phyloP scores from a whole-genome alignment of 2,888 invertebrate species.

The Melikaiella ostensackeni region DNA sequence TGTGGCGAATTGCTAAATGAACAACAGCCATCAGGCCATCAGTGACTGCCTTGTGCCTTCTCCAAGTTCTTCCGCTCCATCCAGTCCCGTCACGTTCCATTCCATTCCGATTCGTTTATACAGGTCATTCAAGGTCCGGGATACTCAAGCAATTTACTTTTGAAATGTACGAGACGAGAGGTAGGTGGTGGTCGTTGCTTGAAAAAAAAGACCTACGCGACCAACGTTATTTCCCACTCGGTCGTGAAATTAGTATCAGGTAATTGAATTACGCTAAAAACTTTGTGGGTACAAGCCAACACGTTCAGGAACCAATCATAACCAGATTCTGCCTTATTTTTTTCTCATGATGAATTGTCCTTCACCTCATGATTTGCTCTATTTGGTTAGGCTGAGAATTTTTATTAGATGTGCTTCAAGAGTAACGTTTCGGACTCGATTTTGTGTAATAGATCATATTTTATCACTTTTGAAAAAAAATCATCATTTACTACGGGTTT shows the following conservation, averaged over 20 bases:
- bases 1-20: slow-evolving; percentile 44
- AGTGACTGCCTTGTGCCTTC: slow-evolving; percentile 28
- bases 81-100: slow-evolving; percentile 40
- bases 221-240: slow-evolving; percentile 28
- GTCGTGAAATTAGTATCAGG: slow-evolving; percentile 26
- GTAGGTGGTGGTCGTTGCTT: slow-evolving; percentile 10
- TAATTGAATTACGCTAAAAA: slow-evolving; percentile 39
- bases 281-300: background rate
- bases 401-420: too few relatives aligned
- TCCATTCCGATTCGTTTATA: slow-evolving; percentile 42
- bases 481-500: too few relatives aligned
- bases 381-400: background rate
- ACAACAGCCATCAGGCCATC: slow-evolving; percentile 40
- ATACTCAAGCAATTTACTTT: slow-evolving; percentile 42
- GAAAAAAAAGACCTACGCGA: slow-evolving; percentile 28
- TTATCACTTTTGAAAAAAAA: too few relatives aligned
- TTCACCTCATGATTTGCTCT: background rate
- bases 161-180: slow-evolving; percentile 28
- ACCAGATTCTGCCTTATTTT: background rate
- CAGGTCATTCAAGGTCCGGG: slow-evolving; percentile 39
- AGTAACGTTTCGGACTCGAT: background rate
- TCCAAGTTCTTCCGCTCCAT: slow-evolving; percentile 39
- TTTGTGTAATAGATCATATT: background rate
- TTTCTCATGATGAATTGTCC: slow-evolving; percentile 3
- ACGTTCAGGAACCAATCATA: background rate